These are phyloP conservation scores for Netelia melanura DNA, from an alignment of 2,888 invertebrate species.

Conservation along the genomic window DNA sequence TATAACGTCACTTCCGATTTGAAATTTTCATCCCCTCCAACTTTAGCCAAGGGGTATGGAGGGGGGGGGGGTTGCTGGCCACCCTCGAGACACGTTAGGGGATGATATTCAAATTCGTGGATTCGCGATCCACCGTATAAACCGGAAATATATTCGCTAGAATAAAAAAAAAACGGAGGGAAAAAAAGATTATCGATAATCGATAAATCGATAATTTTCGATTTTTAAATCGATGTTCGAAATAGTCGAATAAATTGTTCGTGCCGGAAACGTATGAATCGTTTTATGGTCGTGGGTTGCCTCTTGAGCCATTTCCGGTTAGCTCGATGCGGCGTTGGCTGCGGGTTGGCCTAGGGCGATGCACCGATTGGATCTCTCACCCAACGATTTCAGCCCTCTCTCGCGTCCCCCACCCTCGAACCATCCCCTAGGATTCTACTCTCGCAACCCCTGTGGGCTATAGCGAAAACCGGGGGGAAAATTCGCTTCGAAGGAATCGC, in stretches of 20 bases:
- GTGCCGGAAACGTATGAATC: slow-evolving; percentile 74
- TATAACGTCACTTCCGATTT: slow-evolving; percentile 83
- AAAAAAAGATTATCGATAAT: too few species aligned
- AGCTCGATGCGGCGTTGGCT: slow-evolving; percentile 32
- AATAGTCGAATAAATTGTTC: slow-evolving; percentile 25
- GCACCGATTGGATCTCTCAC: slow-evolving; percentile 77
- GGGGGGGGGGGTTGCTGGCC: slow-evolving; percentile 3
- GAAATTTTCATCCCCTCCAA: slow-evolving; percentile 71
- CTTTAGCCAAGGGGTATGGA: neutral
- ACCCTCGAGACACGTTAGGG: slow-evolving; percentile 19
- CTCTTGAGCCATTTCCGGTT: slow-evolving; percentile 64
- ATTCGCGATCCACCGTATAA: neutral
- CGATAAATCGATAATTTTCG: too few species aligned
- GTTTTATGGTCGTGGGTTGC: slow-evolving; percentile 74
- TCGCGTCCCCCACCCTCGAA: too few species aligned
- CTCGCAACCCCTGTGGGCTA: slow-evolving; percentile 54
- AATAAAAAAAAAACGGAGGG: too few species aligned
- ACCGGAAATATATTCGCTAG: too few species aligned
- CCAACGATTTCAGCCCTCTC: slow-evolving; percentile 57
- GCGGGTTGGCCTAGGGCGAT: slow-evolving; percentile 71
- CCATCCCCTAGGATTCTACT: slow-evolving; percentile 43
- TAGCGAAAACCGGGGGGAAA: neutral
- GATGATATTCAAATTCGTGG: slow-evolving; percentile 39
- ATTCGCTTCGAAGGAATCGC: slow-evolving; percentile 35
- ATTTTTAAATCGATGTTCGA: neutral